These are phyloP conservation scores for Bovichtus variegatus DNA, from an alignment of 2,797 vertebrate species.

Conservation along the genomic window DNA sequence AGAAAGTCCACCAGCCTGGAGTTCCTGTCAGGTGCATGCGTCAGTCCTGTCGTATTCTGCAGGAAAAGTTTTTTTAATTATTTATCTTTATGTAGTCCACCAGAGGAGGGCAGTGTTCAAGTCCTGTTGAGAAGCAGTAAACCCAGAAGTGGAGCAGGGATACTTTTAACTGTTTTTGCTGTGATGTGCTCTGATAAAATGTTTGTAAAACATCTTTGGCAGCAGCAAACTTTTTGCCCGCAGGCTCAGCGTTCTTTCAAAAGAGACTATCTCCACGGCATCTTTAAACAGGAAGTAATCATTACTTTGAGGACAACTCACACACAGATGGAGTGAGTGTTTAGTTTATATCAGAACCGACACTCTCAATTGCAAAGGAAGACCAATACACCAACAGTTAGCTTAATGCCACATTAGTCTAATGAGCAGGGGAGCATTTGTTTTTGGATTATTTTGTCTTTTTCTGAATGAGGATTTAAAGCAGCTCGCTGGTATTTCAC, in stretches of 20 bases:
- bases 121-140: conserved; percentile 1
- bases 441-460: neutral
- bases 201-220: conserved; percentile 42
- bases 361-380: conserved; percentile 28
- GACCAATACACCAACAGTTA: conserved; percentile 3
- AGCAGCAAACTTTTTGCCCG: conserved; percentile 38
- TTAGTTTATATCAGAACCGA: conserved; percentile 61
- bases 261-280: conserved; percentile 60
- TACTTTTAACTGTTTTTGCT: neutral
- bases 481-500: neutral
- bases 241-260: conserved; percentile 49
- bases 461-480: neutral
- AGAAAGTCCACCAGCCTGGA: conserved; percentile 11
- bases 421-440: conserved; percentile 1
- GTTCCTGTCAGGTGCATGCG: neutral
- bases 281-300: conserved; percentile 83
- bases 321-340: conserved; percentile 48
- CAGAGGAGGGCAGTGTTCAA: conserved; percentile 65
- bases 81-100: conserved; percentile 36
- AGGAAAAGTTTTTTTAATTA: conserved; percentile 17
- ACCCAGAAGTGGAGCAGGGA: neutral
- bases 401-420: neutral
- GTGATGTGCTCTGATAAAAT: conserved; percentile 11
- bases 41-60: neutral
- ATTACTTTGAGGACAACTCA: conserved; percentile 72